Evolutionary conservation across 2,113 vertebrate species (phyloP).

Genomic region (Talpa occidentalis): DNA sequence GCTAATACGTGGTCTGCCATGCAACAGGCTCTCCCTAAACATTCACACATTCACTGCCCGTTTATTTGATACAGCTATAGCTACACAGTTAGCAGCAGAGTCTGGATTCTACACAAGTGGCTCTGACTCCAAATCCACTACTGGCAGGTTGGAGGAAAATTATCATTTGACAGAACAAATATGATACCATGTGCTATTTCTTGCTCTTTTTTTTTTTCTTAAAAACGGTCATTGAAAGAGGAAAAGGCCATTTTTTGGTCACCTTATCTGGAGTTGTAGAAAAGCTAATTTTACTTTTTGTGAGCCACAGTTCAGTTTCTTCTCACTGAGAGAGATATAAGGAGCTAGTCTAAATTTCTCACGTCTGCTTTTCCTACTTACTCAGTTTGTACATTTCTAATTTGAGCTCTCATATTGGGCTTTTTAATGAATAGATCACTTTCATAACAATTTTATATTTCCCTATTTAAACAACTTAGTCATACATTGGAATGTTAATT

Average conservation of each 20-base stretch:
- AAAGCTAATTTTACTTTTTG: neutral
- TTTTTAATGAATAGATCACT: neutral
- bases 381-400: neutral
- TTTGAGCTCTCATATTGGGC: neutral
- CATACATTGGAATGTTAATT: neutral
- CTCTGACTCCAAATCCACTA: neutral
- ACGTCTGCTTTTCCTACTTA: neutral
- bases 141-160: neutral
- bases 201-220: constrained; percentile 15
- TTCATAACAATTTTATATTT: neutral
- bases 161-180: neutral
- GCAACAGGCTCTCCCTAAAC: neutral
- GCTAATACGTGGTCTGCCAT: neutral
- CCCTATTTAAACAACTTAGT: neutral
- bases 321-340: neutral
- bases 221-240: neutral
- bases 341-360: neutral
- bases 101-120: neutral
- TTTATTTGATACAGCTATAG: neutral
- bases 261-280: neutral
- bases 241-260: neutral
- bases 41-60: neutral
- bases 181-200: neutral
- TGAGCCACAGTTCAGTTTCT: neutral
- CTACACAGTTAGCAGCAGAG: neutral